Evolutionary conservation across 2,797 vertebrate species (phyloP).

Genomic region (Sternarchorhynchus goeldii): DNA sequence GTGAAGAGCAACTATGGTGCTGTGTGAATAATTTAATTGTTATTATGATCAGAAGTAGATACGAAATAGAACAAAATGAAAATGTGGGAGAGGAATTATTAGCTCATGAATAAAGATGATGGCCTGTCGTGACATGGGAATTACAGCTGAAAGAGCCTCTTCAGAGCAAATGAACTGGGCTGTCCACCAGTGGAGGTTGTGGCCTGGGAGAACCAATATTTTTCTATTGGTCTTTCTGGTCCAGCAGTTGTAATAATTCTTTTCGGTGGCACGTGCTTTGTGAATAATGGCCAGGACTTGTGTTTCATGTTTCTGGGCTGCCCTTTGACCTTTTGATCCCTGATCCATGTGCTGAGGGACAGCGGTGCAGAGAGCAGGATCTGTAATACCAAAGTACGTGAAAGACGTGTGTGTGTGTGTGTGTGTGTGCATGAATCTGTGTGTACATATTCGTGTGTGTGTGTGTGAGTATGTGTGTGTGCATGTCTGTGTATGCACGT

Average conservation of each 20-base stretch:
- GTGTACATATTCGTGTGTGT: no score
- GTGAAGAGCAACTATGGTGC: conserved; percentile 15
- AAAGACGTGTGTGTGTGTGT: not conserved
- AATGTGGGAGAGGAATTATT: conserved; percentile 20
- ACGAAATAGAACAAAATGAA: conserved; percentile 27
- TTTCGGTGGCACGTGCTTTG: conserved; percentile 17
- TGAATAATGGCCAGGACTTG: conserved; percentile 30
- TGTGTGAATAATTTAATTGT: conserved; percentile 35
- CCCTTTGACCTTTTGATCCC: conserved; percentile 56
- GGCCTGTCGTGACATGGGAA: conserved; percentile 4
- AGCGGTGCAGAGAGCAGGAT: conserved; percentile 43
- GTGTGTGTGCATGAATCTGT: not conserved
- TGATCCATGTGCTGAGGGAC: conserved; percentile 51
- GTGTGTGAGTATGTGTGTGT: no score
- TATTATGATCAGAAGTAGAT: conserved; percentile 38
- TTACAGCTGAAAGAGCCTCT: conserved; percentile 8
- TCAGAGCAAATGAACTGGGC: not conserved
- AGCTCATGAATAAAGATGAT: conserved; percentile 28
- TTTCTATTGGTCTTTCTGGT: conserved; percentile 45
- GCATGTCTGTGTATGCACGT: no score
- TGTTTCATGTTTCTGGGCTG: conserved; percentile 49
- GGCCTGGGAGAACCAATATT: conserved; percentile 26
- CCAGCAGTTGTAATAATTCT: conserved; percentile 44
- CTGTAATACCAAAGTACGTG: conserved; percentile 42
- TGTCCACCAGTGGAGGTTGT: not conserved